Conservation (phyloP, 2,888 invertebrate species). For the Empis livida region DNA sequence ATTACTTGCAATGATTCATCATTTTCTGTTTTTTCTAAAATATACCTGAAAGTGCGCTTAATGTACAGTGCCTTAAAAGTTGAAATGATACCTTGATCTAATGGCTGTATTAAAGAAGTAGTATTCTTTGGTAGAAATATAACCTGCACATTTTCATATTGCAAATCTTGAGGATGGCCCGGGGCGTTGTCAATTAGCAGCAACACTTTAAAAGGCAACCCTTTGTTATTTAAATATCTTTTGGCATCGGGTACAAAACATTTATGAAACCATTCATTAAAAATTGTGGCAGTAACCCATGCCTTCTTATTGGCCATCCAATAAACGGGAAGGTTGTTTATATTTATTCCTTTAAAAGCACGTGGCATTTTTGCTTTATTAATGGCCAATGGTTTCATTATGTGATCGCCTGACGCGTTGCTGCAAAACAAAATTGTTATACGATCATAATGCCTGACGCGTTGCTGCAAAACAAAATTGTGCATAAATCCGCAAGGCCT, state of each 20-base stretch:
- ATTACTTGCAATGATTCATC: background rate
- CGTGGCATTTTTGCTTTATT: slow-evolving; percentile 16
- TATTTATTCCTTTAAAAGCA: slow-evolving; percentile 15
- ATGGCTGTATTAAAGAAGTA: slow-evolving; percentile 17
- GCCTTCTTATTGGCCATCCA: slow-evolving; percentile 16
- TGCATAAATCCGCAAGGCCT: slow-evolving; percentile 6
- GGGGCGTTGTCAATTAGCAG: slow-evolving; percentile 13
- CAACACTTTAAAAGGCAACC: slow-evolving; percentile 9
- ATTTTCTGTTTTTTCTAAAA: slow-evolving; percentile 9
- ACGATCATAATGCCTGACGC: slow-evolving; percentile 19
- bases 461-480: slow-evolving; percentile 20
- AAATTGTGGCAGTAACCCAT: slow-evolving; percentile 12
- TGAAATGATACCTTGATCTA: slow-evolving; percentile 1
- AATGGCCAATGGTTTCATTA: slow-evolving; percentile 18
- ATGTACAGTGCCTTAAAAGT: slow-evolving; percentile 1
- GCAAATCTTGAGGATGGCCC: slow-evolving; percentile 12
- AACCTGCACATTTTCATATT: slow-evolving; percentile 10
- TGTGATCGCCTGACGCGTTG: slow-evolving; percentile 19
- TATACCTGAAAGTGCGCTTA: slow-evolving; percentile 14
- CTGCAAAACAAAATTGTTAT: slow-evolving; percentile 18
- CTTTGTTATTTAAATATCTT: slow-evolving; percentile 7
- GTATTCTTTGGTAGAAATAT: slow-evolving; percentile 16
- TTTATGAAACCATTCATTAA: slow-evolving; percentile 12
- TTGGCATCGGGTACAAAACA: slow-evolving; percentile 10
- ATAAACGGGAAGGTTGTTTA: slow-evolving; percentile 16